These are phyloP conservation scores for Antheraea assamensis DNA, from an alignment of 2,888 invertebrate genomes.

Conservation along the genomic window DNA sequence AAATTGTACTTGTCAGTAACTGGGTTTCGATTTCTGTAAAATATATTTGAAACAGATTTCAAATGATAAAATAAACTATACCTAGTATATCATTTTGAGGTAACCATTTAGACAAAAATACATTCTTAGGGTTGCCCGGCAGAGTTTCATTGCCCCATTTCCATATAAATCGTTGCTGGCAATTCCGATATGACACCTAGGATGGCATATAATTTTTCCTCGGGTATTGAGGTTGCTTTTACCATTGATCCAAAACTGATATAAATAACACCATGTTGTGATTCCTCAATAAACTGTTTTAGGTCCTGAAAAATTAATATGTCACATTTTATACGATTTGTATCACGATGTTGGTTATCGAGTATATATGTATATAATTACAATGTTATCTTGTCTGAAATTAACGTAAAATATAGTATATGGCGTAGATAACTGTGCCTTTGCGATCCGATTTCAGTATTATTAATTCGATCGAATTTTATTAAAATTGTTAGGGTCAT, in stretches of 20 bases:
- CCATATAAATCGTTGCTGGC: constrained; percentile 87
- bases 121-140: constrained; percentile 81
- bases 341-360: not conserved
- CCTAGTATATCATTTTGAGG: constrained; percentile 84
- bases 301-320: constrained; percentile 78
- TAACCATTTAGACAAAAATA: constrained; percentile 84
- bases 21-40: not conserved
- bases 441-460: not conserved
- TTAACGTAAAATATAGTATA: not conserved
- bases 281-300: constrained; percentile 84
- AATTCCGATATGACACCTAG: constrained; percentile 82
- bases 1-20: too few species aligned
- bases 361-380: not conserved
- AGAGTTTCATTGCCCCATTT: constrained; percentile 86
- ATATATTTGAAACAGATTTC: not conserved
- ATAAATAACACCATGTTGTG: constrained; percentile 85
- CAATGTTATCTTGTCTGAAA: not conserved
- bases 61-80: constrained; percentile 16
- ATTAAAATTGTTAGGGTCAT: not conserved
- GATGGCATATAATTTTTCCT: constrained; percentile 82
- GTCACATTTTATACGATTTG: not conserved
- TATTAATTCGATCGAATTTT: not conserved
- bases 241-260: constrained; percentile 91
- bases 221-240: constrained; percentile 82
- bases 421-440: not conserved